A percentile compares a stretch with the other conserved stretches of the same genome.
These are phyloP conservation scores for Syngnathus acus DNA, from an alignment of 2,797 vertebrate species.

Conservation along the genomic window DNA sequence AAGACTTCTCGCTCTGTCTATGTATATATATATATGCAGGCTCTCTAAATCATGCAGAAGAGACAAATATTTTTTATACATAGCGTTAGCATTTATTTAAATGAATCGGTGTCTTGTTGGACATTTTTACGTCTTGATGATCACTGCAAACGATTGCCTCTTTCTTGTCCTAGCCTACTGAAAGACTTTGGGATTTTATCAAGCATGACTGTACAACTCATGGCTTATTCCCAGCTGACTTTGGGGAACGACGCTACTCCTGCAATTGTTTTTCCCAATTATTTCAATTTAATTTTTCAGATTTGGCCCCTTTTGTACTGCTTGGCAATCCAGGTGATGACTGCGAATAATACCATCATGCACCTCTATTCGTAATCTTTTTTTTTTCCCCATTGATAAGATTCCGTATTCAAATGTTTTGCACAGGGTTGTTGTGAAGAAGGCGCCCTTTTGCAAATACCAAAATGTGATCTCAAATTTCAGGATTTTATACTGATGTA, in stretches of 20 bases:
- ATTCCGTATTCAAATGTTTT: neutral
- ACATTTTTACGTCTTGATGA: neutral
- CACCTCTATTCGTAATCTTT: neutral
- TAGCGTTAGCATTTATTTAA: neutral
- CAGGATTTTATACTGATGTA: no score
- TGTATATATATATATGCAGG: neutral
- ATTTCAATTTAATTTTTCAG: no score
- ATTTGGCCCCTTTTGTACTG: neutral
- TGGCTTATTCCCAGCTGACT: neutral
- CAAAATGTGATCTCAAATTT: neutral
- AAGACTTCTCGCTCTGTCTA: conserved; percentile 14
- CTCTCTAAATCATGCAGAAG: neutral
- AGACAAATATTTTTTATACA: neutral
- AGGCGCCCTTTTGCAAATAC: neutral
- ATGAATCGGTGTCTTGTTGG: neutral
- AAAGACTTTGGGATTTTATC: conserved; percentile 38
- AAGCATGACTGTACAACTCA: conserved; percentile 28
- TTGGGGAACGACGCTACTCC: neutral
- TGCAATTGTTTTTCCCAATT: no score
- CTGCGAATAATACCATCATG: neutral
- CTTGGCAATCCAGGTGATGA: neutral
- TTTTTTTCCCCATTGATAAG: neutral
- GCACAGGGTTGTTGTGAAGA: neutral
- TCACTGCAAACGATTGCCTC: conserved; percentile 1
- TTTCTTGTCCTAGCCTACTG: conserved; percentile 26